Evolutionary conservation across 2,113 vertebrate genomes (phyloP), one percentile per base, ranked within the genome.

Genomic region (Corvus hawaiiensis): DNA sequence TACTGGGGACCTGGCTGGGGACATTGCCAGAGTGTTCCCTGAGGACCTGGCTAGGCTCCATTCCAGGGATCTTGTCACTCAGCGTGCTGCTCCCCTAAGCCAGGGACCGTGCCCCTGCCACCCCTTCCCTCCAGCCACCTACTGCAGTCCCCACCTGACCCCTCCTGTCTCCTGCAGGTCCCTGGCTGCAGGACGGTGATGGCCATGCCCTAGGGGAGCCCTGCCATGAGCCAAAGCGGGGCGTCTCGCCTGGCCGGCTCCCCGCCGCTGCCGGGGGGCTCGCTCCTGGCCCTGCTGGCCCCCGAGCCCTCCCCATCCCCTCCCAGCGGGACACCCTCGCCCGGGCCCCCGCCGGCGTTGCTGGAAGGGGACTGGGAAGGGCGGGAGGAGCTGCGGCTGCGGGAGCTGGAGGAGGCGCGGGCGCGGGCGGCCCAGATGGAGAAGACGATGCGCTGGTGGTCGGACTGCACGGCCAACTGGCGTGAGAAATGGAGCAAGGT

Each of bases 361-460:
- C 97, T 98, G 7, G 98, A 99, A 37, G 98, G 98, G 3, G 99
- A 99, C 98, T 99, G 99, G 99, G 99, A 99, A 97, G 99, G 99
- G 93, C 98, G 99, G 9, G 99, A 99, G 97, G 99, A 99, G 97
- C 98, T 99, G 94, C 98, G 99, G 33, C 98, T 99, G 84, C 97
- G 99, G 32, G 99, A 99, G 97, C 98, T 99, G 96, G 99, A 99
- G 97, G 99, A 99, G 96, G 99, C 99, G 2, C 98, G 99, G 15
- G 99, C 99, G 0, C 97, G 99, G 21, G 99, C 99, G 0, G 98
- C 99, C 2, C 99, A 99, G 97, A 99, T 99, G 99, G 99, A 99
- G 98, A 99, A 99, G 97, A 99, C 99, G 17, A 99, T 99, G 99
- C 98, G 99, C 32, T 99, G 99, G 99, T 99, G 99, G 99, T 99